A percentile compares a stretch with the other conserved stretches of the same genome.
These are phyloP conservation scores for Theristicus caerulescens DNA, from an alignment of 2,113 vertebrate species.

Conservation along the genomic window DNA sequence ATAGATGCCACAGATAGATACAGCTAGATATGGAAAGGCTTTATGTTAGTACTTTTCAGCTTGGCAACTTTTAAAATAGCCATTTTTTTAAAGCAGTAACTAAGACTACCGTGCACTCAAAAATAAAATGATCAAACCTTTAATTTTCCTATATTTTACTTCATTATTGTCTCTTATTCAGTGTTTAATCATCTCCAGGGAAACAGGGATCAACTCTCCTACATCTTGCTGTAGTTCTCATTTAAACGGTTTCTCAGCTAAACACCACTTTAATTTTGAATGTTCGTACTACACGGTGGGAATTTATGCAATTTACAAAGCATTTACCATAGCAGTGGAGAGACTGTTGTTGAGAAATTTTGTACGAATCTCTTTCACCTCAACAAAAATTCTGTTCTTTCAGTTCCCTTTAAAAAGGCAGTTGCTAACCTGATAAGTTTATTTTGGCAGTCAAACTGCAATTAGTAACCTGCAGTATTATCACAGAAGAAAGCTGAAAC, in stretches of 20 bases:
- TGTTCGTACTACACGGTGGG: neutral
- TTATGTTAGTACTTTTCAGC: neutral
- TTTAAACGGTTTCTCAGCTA: neutral
- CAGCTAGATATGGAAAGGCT: neutral
- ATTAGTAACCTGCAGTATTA: neutral
- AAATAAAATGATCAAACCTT: neutral
- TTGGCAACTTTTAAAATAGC: neutral
- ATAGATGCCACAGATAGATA: neutral
- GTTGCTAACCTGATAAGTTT: neutral
- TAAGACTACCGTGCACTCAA: neutral
- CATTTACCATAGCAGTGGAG: neutral
- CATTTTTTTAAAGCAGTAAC: neutral
- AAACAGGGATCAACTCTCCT: neutral
- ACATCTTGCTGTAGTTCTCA: neutral
- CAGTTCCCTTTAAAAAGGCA: neutral
- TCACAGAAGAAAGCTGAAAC: neutral
- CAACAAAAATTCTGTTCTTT: neutral
- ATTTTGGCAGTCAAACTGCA: neutral
- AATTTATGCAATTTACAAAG: neutral
- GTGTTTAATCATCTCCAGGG: neutral
- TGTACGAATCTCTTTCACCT: neutral
- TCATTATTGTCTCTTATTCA: neutral
- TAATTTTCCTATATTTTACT: neutral
- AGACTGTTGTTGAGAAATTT: neutral
- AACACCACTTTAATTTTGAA: neutral